Base-by-base conservation (phyloP, 2,113 vertebrate genomes). In the Poeciliopsis turrubarensis region DNA sequence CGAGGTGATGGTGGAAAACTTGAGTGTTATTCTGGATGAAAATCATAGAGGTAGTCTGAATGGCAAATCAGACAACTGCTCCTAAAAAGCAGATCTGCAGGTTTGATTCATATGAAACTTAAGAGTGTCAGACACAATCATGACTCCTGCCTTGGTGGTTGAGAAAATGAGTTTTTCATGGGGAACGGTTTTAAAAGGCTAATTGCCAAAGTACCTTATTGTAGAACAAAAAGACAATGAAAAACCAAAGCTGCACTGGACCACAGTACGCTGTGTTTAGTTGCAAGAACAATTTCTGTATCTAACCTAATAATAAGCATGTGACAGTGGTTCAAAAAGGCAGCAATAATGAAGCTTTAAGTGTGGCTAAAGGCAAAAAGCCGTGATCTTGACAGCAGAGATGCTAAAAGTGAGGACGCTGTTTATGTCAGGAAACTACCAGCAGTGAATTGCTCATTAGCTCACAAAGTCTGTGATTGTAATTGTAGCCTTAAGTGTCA, bases 401-500 rank as follows among this genome's bases (percentile, higher is more conserved):
- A 64, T 44, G 17, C 37, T 31, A 25, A 32, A 72, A 69, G 73
- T 30, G 0, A 76, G 68, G 60, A 68, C 39, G 39, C 63, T 86
- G 44, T 88, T 78, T 68, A 60, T 85, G 80, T 79, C 72, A 72
- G 79, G 60, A 78, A 77, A 68, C 61, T 68, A 78, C 73, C 51
- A 47, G 80, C 60, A 70, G 80, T 69, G 65, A 87, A 82, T 80
- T 41, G 71, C 83, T 89, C 78, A 73, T 88, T 85, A 83, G 83
- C 70, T 17, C 74, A 75, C 31, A 68, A 83, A 73, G 73, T 75
- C 75, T 72, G 70, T 19, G 80, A 78, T 30, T 75, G 83, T 87
- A 89, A 89, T 85, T 73, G 72, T 80, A 60, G 80, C 86, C 85
- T 84, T n/a, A 60, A 89, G 87, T 78, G 83, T 87, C 66, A 67